Evolutionary conservation across 2,888 invertebrate species (phyloP).

Genomic region (Tethea ocularis): DNA sequence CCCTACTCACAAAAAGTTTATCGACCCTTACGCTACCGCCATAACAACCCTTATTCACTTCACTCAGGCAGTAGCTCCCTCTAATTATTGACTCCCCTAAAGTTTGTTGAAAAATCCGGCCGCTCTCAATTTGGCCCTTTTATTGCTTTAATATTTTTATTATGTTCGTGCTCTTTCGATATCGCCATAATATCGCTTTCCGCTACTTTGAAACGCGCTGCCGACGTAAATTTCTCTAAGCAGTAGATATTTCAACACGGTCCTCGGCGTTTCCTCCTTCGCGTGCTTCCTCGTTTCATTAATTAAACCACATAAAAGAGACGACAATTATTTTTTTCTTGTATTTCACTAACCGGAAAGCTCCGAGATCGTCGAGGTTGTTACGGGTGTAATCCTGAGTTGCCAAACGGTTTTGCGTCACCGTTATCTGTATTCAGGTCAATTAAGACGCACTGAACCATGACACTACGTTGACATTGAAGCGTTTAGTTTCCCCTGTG

Average conservation of each 20-base stretch:
- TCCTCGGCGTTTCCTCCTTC: conserved; percentile 49
- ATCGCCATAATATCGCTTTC: conserved; percentile 43
- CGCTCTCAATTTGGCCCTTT: conserved; percentile 65
- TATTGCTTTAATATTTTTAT: conserved; percentile 72
- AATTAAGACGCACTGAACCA: conserved; percentile 67
- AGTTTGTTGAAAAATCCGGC: conserved; percentile 70
- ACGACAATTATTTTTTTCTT: conserved; percentile 52
- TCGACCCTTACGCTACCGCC: conserved; percentile 72
- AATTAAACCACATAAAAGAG: conserved; percentile 40
- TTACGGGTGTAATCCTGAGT: conserved; percentile 52
- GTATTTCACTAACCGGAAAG: conserved; percentile 59
- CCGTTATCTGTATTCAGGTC: conserved; percentile 70
- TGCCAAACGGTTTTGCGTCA: conserved; percentile 65
- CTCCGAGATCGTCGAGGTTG: conserved; percentile 45
- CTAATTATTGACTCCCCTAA: conserved; percentile 82
- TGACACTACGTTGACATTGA: conserved; percentile 75
- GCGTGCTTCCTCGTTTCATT: conserved; percentile 51
- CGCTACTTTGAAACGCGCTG: conserved; percentile 30
- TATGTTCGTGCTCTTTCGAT: conserved; percentile 45
- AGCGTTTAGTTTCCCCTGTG: conserved; percentile 51
- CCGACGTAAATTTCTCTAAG: conserved; percentile 30
- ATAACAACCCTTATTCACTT: conserved; percentile 80
- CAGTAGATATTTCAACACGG: conserved; percentile 41
- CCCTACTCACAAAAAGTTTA: conserved; percentile 61
- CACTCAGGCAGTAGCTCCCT: conserved; percentile 76